Percentiles rank a stretch among this genome's conserved stretches.
These are phyloP conservation scores for Numida meleagris DNA, from an alignment of 2,113 vertebrate genomes.

Conservation along the genomic window DNA sequence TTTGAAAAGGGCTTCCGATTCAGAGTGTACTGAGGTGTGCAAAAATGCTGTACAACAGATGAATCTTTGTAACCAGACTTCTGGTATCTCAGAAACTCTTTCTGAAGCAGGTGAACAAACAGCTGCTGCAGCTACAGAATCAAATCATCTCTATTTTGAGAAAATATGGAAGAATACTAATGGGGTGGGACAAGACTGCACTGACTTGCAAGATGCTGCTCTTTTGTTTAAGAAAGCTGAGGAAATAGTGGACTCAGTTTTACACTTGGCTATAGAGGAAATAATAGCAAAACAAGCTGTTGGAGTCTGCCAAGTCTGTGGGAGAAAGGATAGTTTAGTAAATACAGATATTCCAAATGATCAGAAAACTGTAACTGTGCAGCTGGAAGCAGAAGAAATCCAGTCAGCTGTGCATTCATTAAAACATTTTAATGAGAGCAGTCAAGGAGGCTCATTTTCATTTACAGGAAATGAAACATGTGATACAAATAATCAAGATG, in stretches of 20 bases:
- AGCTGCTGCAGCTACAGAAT: conserved; percentile 56
- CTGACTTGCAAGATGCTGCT: conserved; percentile 23
- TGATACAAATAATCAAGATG: conserved; percentile 40
- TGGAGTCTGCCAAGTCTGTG: conserved; percentile 27
- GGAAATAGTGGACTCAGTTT: conserved; percentile 61
- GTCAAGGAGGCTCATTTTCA: neutral
- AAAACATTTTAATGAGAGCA: conserved; percentile 40
- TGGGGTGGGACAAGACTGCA: neutral
- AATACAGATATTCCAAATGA: neutral
- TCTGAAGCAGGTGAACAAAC: neutral
- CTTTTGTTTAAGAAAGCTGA: conserved; percentile 67
- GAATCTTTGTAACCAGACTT: neutral
- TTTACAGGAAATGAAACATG: conserved; percentile 16
- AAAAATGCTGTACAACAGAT: neutral
- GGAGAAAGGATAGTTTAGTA: conserved; percentile 17
- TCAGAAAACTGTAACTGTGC: conserved; percentile 12
- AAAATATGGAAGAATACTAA: neutral
- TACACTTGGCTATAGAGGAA: conserved; percentile 72
- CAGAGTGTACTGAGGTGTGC: neutral
- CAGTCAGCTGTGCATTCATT: conserved; percentile 23
- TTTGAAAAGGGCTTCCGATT: neutral
- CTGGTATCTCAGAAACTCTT: neutral
- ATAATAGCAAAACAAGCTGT: conserved; percentile 42
- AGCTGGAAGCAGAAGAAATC: conserved; percentile 34
- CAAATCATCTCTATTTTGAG: conserved; percentile 39